Evolutionary conservation across 2,797 vertebrate genomes (phyloP), one percentile per base, ranked within the genome.

Genomic region (Hydrocynus forskahlii): DNA sequence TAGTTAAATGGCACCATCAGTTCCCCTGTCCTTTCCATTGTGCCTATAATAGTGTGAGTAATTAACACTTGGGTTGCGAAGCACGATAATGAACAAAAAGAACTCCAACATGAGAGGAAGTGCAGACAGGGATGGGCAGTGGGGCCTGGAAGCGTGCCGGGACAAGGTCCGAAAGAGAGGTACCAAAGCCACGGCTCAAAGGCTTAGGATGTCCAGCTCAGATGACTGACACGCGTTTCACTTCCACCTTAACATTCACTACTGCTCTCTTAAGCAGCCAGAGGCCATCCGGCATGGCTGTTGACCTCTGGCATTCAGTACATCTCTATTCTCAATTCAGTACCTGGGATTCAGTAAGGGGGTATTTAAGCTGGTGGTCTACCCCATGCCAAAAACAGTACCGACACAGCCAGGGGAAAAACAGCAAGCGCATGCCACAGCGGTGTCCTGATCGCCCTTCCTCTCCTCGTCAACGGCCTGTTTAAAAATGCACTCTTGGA

Each of bases 401-500:
- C 48, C 4, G 52, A 70, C 16, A 19, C 13, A n/a, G 43, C 66
- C 10, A 60, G 62, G 59, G 77, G 48, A 66, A 75, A n/a, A 21
- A 19, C 35, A 75, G 75, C 72, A 75, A 76, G 62, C 64, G 38
- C 66, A 86, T 81, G 67, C 83, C 80, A 71, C 63, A 25, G 52
- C 55, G 17, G 50, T 75, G 64, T 72, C 70, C 76, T 68, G 40
- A 76, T 29, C 40, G 40, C 80, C 80, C 79, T 76, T 79, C 43
- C 13, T 64, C 75, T 83, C 25, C 35, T 54, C 75, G 10, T 21
- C 14, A 35, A 54, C 55, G 76, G 52, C 77, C 67, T 29, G 19
- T 77, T 81, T 52, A 79, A 83, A 70, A 84, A 84, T 84, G 80
- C 76, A 78, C 85, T 81, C 64, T 81, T 43, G 81, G 81, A 80